Evolutionary conservation across 1,140 invertebrate species (phyloP), one percentile per base, ranked within the genome.

Genomic region (Achroia grisella): DNA sequence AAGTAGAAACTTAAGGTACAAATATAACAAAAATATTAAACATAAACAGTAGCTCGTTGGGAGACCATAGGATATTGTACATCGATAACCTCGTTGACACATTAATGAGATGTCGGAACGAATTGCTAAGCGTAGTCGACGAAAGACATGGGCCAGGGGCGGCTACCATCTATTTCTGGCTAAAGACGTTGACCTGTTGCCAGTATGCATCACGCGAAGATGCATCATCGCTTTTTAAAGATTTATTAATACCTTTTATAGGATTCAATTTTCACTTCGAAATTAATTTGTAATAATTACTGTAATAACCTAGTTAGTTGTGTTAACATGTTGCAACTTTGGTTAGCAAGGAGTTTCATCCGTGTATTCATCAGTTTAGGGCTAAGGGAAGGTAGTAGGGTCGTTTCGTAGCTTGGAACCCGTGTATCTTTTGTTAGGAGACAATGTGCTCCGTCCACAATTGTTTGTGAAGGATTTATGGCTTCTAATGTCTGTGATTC

Each of bases 11-110:
- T 44, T 41, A 52, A 50, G 34, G 11, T 35, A 9, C 12, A 37
- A 37, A 17, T 37, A 37, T 37, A 15, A 23, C 17, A 37, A 37
- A 37, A 37, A n/a, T 29, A 40, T 40, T 10, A 29, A 48, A 56
- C 35, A 52, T 59, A 56, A 63, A 58, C 60, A 61, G 60, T 57
- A 52, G 55, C 42, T 28, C 40, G 12, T 43, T 40, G 48, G 45
- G 53, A 48, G 55, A 46, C 53, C 39, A 34, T 55, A 46, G 17
- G 49, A 56, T 61, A 60, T 60, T 56, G 54, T 62, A 56, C 63
- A 68, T 69, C 54, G 72, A 78, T 81, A 73, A 66, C 59, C 62
- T 59, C 44, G 75, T 71, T 77, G 78, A 79, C 71, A 74, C 55
- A 71, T 79, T 74, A 73, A 82, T 65, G 74, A 73, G 57, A 72